Conservation (phyloP, 2,888 invertebrate species). For the Ophion costatus region DNA sequence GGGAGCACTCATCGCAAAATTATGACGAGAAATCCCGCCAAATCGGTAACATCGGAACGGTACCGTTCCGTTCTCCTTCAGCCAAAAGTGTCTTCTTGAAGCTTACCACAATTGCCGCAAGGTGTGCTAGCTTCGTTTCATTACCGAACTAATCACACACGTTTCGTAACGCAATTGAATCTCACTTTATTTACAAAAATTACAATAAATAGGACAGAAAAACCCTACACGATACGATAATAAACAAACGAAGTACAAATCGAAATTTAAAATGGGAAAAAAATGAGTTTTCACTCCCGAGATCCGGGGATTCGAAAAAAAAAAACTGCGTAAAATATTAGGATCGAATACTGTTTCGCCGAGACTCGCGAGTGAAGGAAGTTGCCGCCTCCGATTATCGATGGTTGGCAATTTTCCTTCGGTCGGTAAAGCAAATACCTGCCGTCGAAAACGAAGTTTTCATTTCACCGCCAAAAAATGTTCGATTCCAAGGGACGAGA, state of each 20-base stretch:
- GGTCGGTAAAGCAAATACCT: background rate
- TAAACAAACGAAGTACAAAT: background rate
- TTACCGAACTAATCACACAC: background rate
- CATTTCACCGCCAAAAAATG: background rate
- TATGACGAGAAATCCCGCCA: too few relatives aligned
- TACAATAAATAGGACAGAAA: slow-evolving; percentile 73
- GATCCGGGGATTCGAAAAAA: background rate
- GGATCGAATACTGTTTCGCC: background rate
- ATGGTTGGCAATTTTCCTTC: background rate
- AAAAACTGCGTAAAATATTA: background rate
- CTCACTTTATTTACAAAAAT: slow-evolving; percentile 69
- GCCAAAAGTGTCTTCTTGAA: too few relatives aligned
- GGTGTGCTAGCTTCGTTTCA: background rate
- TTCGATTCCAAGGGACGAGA: background rate
- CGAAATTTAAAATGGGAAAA: background rate
- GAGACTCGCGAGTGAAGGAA: background rate
- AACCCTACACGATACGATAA: background rate
- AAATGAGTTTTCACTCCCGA: background rate
- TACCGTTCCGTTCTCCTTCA: too few relatives aligned
- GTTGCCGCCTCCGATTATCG: background rate
- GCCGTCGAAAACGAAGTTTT: background rate
- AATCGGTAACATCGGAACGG: too few relatives aligned
- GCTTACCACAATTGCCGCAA: too few relatives aligned
- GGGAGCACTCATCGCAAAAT: too few relatives aligned
- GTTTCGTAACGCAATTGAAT: slow-evolving; percentile 31